phyloP scores from a whole-genome alignment of 2,797 vertebrate species.

The Dipus sagitta region DNA sequence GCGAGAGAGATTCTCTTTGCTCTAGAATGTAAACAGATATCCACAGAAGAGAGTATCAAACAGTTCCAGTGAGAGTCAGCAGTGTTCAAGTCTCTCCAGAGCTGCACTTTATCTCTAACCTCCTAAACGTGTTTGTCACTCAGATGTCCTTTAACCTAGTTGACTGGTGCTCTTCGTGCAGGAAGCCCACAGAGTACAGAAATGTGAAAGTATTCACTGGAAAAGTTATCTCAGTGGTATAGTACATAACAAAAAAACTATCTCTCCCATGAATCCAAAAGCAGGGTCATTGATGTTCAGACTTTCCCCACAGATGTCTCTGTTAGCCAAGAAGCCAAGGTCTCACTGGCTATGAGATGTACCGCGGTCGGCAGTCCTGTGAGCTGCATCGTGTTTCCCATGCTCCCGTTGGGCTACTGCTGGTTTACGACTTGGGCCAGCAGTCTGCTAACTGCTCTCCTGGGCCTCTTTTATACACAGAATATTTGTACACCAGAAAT shows the following conservation, averaged over 20 bases:
- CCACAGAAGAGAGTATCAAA: background rate
- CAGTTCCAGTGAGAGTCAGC: background rate
- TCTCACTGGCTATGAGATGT: background rate
- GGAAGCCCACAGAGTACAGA: background rate
- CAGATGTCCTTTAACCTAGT: constrained; percentile 23
- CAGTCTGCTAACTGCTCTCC: constrained; percentile 37
- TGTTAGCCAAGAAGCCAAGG: background rate
- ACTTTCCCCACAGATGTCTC: background rate
- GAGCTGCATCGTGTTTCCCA: background rate
- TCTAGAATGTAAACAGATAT: constrained; percentile 43
- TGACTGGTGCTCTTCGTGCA: background rate
- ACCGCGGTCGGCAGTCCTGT: background rate
- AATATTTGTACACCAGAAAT: constrained; percentile 43
- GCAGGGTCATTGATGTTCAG: background rate
- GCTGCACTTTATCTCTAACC: background rate
- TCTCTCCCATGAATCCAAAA: background rate
- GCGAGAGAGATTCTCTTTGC: background rate
- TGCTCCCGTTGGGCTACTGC: constrained; percentile 25
- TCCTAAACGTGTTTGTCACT: background rate
- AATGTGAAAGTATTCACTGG: constrained; percentile 15
- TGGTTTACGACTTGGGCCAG: background rate
- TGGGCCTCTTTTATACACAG: constrained; percentile 14
- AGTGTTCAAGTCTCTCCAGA: background rate
- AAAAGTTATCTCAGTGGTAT: background rate
- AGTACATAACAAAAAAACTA: background rate